These are phyloP conservation scores for Karalla daura DNA, from an alignment of 2,797 vertebrate genomes.

Conservation along the genomic window DNA sequence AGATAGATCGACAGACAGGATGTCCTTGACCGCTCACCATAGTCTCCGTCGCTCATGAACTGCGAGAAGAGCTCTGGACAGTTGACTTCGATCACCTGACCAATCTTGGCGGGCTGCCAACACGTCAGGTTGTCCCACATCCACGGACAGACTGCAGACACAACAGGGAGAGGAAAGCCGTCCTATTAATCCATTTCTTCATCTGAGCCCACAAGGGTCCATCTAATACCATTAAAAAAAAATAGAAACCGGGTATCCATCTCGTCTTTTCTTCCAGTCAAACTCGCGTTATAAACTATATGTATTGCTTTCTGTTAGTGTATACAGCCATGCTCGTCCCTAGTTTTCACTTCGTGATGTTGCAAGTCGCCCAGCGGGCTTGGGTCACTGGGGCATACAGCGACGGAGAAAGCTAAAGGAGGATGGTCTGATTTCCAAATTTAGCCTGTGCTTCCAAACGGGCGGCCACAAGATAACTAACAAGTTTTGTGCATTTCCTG, in stretches of 20 bases:
- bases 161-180: not conserved
- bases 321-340: too few relatives aligned
- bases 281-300: too few relatives aligned
- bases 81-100: slow-evolving; percentile 88
- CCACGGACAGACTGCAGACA: slow-evolving; percentile 87
- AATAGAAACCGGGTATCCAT: slow-evolving; percentile 5
- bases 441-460: not conserved
- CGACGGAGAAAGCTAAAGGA: not conserved
- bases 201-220: not conserved
- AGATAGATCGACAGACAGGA: not conserved
- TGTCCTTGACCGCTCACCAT: slow-evolving; percentile 69
- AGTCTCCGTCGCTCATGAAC: slow-evolving; percentile 87
- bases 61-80: slow-evolving; percentile 91
- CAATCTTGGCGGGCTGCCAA: slow-evolving; percentile 90
- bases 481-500: not conserved
- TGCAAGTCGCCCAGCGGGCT: not conserved
- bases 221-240: not conserved
- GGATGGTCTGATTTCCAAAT: not conserved
- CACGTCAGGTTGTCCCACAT: slow-evolving; percentile 98
- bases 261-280: too few relatives aligned
- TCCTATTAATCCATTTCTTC: not conserved
- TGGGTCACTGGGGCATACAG: not conserved
- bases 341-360: too few relatives aligned
- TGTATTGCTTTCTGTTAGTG: not conserved
- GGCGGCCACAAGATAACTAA: not conserved